Evolutionary conservation across 2,888 invertebrate genomes (phyloP), one percentile per base, ranked within the genome.

Genomic region (Dicyrtoma fusca): DNA sequence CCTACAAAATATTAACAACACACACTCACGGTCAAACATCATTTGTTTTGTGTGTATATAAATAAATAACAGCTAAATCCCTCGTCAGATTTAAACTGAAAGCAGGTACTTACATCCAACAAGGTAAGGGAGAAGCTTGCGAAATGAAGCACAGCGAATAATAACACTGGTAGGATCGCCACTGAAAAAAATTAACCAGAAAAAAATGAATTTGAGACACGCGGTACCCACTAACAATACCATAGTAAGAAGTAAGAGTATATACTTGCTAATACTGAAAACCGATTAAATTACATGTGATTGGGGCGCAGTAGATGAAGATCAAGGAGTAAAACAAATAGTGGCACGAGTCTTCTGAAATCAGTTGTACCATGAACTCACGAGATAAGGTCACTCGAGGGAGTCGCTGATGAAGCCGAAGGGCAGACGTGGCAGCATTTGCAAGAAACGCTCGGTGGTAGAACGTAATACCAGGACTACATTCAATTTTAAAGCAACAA

Each of bases 261-360:
- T 44, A 10, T 44, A 44, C 10, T 10, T 44, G 10, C 8, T 11
- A 51, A 51, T 19, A 8, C 51, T n/a, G n/a, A 51, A 10, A 51
- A 13, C 21, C n/a, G 25, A 70, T 73, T 34, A 8, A 34, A 34
- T 77, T 92, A 95, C 94, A 87, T 79, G 95, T 89, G 68, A 95
- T 90, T 26, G 98, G 96, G 72, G 91, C 87, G 45, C 92, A 91
- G 84, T 92, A 95, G 82, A 97, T 88, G 84, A 99, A 99, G 82
- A 98, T 94, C 80, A 97, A 86, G 59, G 96, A 94, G 85, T 92
- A 99, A 86, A 98, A 90, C 78, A 99, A 87, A 83, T 99, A 99
- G 84, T 99, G 99, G 76, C 94, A 96, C 81, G 96, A 95, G 85
- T 94, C 94, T 84, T 99, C 98, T 25, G 91, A 84, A 81, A 95